Evolutionary conservation across 2,113 vertebrate species (phyloP).

Genomic region (Salvelinus namaycush): DNA sequence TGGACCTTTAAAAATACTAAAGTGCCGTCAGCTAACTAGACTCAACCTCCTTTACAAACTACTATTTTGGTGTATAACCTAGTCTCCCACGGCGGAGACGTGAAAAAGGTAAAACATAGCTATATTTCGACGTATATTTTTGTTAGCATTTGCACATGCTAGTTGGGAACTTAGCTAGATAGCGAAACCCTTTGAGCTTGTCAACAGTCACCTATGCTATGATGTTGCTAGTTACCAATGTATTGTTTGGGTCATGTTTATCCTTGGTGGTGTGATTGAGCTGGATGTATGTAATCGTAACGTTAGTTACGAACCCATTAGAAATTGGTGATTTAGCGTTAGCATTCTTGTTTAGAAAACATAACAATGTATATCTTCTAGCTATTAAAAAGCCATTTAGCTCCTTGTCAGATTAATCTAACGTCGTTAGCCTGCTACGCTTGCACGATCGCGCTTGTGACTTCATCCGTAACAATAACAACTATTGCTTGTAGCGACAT

Average conservation of each 20-base stretch:
- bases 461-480: background rate
- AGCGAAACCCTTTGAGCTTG: background rate
- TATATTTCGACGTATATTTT: background rate
- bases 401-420: no score
- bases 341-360: no score
- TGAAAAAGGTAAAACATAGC: conserved; percentile 58
- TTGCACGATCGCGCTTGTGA: background rate
- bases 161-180: background rate
- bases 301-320: no score
- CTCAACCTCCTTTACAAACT: background rate
- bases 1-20: conserved; percentile 56
- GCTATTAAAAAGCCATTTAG: no score
- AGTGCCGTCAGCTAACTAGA: background rate
- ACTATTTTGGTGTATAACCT: conserved; percentile 10
- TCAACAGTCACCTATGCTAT: background rate
- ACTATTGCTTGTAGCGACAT: background rate
- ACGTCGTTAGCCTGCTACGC: background rate
- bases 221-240: background rate
- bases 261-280: background rate
- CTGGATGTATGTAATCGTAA: no score
- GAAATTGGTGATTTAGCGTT: no score
- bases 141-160: background rate
- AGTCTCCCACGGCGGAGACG: conserved; percentile 47
- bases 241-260: background rate
- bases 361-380: no score